phyloP scores from a whole-genome alignment of 2,113 vertebrate species.

The Piliocolobus tephrosceles region DNA sequence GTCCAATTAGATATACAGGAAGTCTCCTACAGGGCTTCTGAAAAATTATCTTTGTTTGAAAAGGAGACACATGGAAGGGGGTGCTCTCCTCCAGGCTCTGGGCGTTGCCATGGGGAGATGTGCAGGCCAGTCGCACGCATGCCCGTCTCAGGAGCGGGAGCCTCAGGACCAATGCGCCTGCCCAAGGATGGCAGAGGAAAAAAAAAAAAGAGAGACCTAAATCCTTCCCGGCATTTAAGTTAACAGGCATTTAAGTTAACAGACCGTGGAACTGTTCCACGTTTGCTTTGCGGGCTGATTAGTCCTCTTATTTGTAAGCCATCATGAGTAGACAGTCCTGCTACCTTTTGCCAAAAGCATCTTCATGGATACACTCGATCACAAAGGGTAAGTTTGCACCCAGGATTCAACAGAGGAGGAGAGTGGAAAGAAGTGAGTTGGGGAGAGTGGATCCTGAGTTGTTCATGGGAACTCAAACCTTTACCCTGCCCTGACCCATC shows the following conservation, averaged over 20 bases:
- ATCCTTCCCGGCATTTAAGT: background rate
- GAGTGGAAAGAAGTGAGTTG: background rate
- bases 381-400: background rate
- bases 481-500: background rate
- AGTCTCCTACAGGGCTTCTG: background rate
- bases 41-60: background rate
- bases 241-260: background rate
- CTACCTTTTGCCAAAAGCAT: background rate
- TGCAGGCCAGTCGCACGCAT: background rate
- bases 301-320: background rate
- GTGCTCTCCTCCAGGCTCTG: background rate
- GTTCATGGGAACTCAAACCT: background rate
- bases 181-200: background rate
- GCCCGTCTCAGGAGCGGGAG: background rate
- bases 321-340: background rate
- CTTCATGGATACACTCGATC: background rate
- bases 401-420: background rate
- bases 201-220: background rate
- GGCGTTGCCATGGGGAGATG: background rate
- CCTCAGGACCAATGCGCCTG: background rate
- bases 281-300: background rate
- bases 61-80: background rate
- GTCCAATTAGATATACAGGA: background rate
- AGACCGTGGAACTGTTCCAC: fast-evolving
- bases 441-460: background rate